These are phyloP conservation scores for Zosterops japonicus DNA, from an alignment of 2,113 vertebrate genomes.

Conservation along the genomic window DNA sequence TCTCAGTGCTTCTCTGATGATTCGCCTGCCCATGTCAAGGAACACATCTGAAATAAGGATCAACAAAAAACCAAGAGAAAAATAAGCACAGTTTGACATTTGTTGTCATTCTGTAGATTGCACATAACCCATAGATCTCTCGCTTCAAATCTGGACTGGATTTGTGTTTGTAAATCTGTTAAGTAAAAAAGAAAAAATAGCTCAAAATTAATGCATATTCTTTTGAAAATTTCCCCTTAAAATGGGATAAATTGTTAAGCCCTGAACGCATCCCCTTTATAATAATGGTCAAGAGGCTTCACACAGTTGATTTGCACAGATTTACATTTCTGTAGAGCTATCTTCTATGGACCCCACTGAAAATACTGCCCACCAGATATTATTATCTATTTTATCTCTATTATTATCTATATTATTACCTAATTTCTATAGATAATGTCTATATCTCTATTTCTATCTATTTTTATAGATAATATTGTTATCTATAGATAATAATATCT, in stretches of 20 bases:
- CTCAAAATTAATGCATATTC: accelerated
- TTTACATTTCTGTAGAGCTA: not conserved
- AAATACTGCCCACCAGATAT: not conserved
- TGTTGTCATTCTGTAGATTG: not conserved
- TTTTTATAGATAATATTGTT: too few relatives aligned
- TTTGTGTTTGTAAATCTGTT: not conserved
- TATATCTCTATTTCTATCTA: too few relatives aligned
- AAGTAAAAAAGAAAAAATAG: not conserved
- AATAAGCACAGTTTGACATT: not conserved
- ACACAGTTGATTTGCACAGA: not conserved
- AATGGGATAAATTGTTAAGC: not conserved
- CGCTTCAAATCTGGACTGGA: not conserved
- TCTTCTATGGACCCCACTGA: not conserved
- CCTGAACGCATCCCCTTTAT: not conserved
- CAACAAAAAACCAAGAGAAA: not conserved
- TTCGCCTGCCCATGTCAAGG: not conserved
- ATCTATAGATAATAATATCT: too few relatives aligned
- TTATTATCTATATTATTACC: too few relatives aligned
- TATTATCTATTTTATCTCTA: not conserved
- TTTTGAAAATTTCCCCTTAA: not conserved
- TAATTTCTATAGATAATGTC: too few relatives aligned
- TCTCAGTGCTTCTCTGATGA: not conserved
- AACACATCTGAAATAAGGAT: not conserved
- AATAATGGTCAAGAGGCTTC: not conserved
- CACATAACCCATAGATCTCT: not conserved